Conservation (phyloP, 2,113 vertebrate species). For the Ondatra zibethicus region DNA sequence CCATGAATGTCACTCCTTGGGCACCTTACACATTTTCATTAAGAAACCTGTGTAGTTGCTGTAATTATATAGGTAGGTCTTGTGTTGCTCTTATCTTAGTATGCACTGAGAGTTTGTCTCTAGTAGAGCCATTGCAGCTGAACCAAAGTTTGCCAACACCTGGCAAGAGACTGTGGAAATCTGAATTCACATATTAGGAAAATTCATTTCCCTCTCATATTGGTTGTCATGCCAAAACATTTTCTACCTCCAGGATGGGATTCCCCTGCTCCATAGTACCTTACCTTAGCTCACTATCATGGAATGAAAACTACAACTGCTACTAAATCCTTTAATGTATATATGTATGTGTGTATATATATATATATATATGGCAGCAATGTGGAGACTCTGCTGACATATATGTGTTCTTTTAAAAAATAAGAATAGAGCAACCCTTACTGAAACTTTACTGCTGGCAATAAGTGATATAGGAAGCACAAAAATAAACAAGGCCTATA, state of each 20-base stretch:
- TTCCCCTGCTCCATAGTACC: not conserved
- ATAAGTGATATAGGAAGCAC: not conserved
- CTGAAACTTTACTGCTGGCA: not conserved
- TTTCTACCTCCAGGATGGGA: conserved; percentile 22
- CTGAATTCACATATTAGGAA: conserved; percentile 65
- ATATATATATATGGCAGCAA: not conserved
- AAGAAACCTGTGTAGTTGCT: not conserved
- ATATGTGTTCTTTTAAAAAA: not conserved
- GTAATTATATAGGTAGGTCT: not conserved
- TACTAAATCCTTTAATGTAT: not conserved
- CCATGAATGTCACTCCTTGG: not conserved
- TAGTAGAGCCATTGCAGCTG: conserved; percentile 28
- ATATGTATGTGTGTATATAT: too few species aligned
- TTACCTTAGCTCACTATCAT: not conserved
- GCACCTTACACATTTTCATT: not conserved
- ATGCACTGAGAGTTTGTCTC: not conserved
- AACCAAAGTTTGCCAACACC: not conserved
- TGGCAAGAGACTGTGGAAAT: conserved; percentile 69
- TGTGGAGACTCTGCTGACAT: not conserved
- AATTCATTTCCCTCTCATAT: conserved; percentile 51
- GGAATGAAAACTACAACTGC: conserved; percentile 1
- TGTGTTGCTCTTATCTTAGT: conserved; percentile 58
- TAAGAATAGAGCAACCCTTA: not conserved
- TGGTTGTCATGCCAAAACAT: conserved; percentile 66
- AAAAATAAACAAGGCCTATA: not conserved